phyloP scores from a whole-genome alignment of 1,140 invertebrate genomes.

The Leguminivora glycinivorella region DNA sequence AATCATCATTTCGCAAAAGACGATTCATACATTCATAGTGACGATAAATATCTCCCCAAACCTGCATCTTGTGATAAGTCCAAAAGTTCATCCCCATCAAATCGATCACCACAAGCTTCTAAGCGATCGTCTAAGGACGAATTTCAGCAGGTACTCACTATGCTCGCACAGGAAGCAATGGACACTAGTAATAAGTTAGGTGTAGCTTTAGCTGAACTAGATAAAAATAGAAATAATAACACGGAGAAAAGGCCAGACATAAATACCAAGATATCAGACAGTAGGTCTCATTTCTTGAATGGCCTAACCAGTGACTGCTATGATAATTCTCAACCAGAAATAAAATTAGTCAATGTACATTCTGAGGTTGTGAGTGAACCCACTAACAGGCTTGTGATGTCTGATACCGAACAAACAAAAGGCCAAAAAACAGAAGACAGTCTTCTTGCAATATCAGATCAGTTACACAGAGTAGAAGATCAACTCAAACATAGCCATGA shows the following conservation, averaged over 20 bases:
- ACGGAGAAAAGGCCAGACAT: slow-evolving; percentile 59
- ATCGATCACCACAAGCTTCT: slow-evolving; percentile 68
- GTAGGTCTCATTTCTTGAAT: slow-evolving; percentile 62
- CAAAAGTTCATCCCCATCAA: slow-evolving; percentile 75
- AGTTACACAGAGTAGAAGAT: slow-evolving; percentile 74
- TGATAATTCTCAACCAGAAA: slow-evolving; percentile 41
- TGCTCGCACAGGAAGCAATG: slow-evolving; percentile 81
- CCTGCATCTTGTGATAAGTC: slow-evolving; percentile 75
- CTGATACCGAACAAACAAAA: slow-evolving; percentile 45
- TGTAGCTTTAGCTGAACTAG: slow-evolving; percentile 74
- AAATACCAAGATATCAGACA: slow-evolving; percentile 62
- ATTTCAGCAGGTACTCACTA: slow-evolving; percentile 80
- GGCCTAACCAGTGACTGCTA: slow-evolving; percentile 53
- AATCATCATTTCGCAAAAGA: slow-evolving; percentile 73
- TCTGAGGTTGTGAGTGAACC: slow-evolving; percentile 40
- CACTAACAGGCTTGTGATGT: slow-evolving; percentile 31
- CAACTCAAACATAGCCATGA: slow-evolving; percentile 73
- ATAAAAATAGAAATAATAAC: slow-evolving; percentile 69
- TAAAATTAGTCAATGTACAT: slow-evolving; percentile 42
- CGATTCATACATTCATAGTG: slow-evolving; percentile 73
- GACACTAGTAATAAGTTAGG: slow-evolving; percentile 76
- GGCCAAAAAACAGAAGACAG: slow-evolving; percentile 75
- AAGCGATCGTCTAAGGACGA: slow-evolving; percentile 75
- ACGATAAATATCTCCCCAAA: slow-evolving; percentile 71
- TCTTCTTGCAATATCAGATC: slow-evolving; percentile 73